Conservation (phyloP, 1,140 invertebrate genomes). For the Ceratina japonica region DNA sequence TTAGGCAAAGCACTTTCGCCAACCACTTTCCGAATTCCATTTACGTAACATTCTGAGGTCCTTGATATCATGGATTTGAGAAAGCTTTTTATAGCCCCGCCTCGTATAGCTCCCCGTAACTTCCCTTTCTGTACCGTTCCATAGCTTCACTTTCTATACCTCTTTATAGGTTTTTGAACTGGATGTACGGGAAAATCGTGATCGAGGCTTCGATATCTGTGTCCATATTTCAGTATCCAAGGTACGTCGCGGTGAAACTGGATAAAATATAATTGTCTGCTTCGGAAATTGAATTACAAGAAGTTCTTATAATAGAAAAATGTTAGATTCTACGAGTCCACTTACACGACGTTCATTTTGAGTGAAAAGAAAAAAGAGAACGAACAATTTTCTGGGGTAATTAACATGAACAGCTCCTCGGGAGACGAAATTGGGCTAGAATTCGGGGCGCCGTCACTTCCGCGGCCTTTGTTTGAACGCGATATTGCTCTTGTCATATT, state of each 20-base stretch:
- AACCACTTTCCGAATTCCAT: neutral
- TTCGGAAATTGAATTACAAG: neutral
- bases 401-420: neutral
- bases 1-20: neutral
- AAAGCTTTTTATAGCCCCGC: neutral
- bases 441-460: no score
- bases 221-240: no score
- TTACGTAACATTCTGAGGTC: neutral
- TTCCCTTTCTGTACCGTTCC: neutral
- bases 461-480: slow-evolving; percentile 8
- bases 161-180: slow-evolving; percentile 15
- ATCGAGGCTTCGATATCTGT: neutral
- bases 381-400: neutral
- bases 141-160: slow-evolving; percentile 1
- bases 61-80: neutral
- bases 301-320: neutral
- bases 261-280: neutral
- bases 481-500: slow-evolving; percentile 25
- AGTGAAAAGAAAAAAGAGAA: neutral
- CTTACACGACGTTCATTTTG: neutral
- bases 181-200: neutral
- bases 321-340: no score
- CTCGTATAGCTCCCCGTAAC: neutral
- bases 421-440: slow-evolving; percentile 2
- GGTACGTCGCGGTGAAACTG: neutral